A percentile compares a stretch with the other conserved stretches of the same genome.
Evolutionary conservation across 2,113 vertebrate genomes (phyloP).

Genomic region (Vulpes vulpes): DNA sequence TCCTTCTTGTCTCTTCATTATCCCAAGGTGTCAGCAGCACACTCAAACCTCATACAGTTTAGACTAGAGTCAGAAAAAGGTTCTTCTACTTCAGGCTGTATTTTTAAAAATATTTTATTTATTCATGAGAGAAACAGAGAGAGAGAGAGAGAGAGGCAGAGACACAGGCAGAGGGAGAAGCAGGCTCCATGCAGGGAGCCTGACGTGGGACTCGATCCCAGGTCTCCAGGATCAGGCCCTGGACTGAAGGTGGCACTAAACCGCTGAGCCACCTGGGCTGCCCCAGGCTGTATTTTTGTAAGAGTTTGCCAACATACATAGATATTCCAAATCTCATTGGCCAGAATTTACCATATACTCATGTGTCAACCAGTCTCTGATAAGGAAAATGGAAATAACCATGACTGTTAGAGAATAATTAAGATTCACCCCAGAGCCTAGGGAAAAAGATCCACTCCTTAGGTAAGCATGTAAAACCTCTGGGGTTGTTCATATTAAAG

Average conservation of each 20-base stretch:
- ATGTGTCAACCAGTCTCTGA: not conserved
- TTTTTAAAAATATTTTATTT: not conserved
- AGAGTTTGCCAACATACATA: not conserved
- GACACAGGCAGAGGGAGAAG: too few species aligned
- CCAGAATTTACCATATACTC: not conserved
- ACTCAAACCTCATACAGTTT: not conserved
- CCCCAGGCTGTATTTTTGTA: not conserved
- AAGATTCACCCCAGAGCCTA: not conserved
- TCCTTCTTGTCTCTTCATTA: not conserved
- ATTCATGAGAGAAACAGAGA: too few species aligned
- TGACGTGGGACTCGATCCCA: too few species aligned
- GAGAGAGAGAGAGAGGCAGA: too few species aligned
- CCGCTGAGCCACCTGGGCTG: too few species aligned
- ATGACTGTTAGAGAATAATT: not conserved
- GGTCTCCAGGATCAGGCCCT: too few species aligned
- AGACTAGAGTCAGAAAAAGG: slow-evolving; percentile 29
- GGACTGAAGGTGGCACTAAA: too few species aligned
- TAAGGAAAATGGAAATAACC: not conserved
- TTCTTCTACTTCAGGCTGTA: not conserved
- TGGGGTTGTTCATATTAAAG: not conserved
- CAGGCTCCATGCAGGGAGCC: too few species aligned
- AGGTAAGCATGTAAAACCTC: not conserved
- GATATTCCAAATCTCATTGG: not conserved
- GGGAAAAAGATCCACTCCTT: not conserved
- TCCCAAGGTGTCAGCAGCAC: not conserved